phyloP scores from a whole-genome alignment of 2,113 vertebrate species.

The Hippocampus mohnikei region DNA sequence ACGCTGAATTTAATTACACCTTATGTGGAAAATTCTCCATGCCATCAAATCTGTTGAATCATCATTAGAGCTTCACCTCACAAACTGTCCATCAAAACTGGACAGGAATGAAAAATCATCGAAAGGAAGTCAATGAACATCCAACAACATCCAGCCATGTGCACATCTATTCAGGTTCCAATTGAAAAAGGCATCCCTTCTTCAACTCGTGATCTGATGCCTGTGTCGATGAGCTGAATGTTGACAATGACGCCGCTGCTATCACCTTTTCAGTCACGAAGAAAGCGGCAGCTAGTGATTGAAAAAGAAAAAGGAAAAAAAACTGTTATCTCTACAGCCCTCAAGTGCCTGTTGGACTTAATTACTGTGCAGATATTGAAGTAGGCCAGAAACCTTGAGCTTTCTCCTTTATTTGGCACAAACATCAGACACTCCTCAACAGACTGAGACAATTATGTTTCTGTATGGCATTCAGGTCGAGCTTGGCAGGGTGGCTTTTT shows the following conservation, averaged over 20 bases:
- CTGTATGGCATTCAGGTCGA: conserved; percentile 26
- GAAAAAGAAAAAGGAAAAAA: conserved; percentile 43
- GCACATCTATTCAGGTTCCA: not conserved
- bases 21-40: too few species aligned
- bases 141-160: not conserved
- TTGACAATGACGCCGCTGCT: conserved; percentile 19
- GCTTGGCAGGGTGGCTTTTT: conserved; percentile 29
- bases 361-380: conserved; percentile 66
- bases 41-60: too few species aligned
- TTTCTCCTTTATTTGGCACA: conserved; percentile 37
- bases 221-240: not conserved
- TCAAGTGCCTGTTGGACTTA: conserved; percentile 52
- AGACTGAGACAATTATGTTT: conserved; percentile 21
- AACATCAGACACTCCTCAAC: conserved; percentile 28
- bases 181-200: not conserved
- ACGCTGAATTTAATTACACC: too few species aligned
- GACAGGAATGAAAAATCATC: too few species aligned
- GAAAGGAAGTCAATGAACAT: not conserved
- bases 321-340: conserved; percentile 34
- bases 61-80: too few species aligned
- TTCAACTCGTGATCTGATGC: not conserved
- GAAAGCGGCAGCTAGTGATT: conserved; percentile 6
- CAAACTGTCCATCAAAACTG: too few species aligned
- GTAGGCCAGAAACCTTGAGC: conserved; percentile 56
- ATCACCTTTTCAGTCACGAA: conserved; percentile 29